A percentile compares a stretch with the other conserved stretches of the same genome.
Evolutionary conservation across 2,888 invertebrate species (phyloP).

Genomic region (Anagyrus pseudococci): DNA sequence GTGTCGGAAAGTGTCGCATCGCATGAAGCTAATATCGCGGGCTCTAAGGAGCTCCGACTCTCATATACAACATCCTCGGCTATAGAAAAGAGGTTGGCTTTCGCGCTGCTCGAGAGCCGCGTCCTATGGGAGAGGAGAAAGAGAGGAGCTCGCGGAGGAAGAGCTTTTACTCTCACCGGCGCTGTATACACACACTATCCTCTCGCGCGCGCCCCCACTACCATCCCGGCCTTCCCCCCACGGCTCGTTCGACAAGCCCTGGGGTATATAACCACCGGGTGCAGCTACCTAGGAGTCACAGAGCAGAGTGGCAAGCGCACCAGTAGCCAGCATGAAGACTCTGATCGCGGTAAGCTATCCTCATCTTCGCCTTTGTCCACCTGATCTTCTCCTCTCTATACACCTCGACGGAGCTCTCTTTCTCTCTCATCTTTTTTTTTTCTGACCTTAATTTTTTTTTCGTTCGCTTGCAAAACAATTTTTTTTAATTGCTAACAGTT

Average conservation of each 20-base stretch:
- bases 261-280: constrained; percentile 60
- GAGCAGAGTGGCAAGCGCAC: constrained; percentile 59
- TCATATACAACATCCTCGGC: no score
- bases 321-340: constrained; percentile 61
- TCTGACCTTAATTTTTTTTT: not conserved
- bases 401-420: not conserved
- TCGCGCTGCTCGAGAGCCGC: not conserved
- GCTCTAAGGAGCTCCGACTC: no score
- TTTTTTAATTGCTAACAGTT: not conserved
- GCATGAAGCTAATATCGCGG: no score
- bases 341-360: constrained; percentile 60
- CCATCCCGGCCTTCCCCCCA: constrained; percentile 46
- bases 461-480: no score
- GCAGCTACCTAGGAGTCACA: constrained; percentile 60
- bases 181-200: constrained; percentile 30
- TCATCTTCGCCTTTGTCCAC: constrained; percentile 24
- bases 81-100: constrained; percentile 1
- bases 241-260: constrained; percentile 43
- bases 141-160: constrained; percentile 7
- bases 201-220: not conserved
- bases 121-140: not conserved
- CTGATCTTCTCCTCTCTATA: no score
- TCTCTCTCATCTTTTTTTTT: not conserved
- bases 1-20: no score
- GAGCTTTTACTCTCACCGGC: constrained; percentile 36